Evolutionary conservation across 2,113 vertebrate species (phyloP).

Genomic region (Pluvianellus socialis): DNA sequence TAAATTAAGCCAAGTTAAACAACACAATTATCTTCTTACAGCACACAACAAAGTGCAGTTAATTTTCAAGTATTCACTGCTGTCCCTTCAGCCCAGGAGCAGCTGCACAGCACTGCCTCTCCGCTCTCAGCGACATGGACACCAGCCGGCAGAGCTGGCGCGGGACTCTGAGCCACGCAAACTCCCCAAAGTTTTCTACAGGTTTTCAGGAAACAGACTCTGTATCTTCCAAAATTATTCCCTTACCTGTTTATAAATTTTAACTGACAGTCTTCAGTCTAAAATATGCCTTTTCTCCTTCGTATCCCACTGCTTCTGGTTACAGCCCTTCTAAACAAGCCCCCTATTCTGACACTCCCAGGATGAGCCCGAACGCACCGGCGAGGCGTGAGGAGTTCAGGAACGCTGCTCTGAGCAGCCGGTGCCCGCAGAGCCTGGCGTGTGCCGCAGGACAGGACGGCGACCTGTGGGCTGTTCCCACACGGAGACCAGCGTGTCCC

Average conservation of each 20-base stretch:
- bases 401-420: too few species aligned
- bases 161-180: neutral
- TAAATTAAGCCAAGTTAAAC: neutral
- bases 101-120: neutral
- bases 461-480: too few species aligned
- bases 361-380: too few species aligned
- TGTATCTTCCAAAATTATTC: neutral
- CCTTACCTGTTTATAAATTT: neutral
- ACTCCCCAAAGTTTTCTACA: neutral
- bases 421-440: too few species aligned
- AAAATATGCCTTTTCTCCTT: neutral
- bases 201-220: neutral
- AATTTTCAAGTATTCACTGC: neutral
- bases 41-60: neutral
- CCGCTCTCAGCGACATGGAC: fast-evolving
- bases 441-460: too few species aligned
- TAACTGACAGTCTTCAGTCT: neutral
- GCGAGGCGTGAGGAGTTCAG: neutral
- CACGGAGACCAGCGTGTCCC: too few species aligned
- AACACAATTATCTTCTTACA: neutral
- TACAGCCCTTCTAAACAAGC: neutral
- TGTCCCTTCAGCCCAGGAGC: neutral
- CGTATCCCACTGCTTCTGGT: neutral
- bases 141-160: neutral
- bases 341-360: too few species aligned